phyloP scores from a whole-genome alignment of 1,140 invertebrate species.

The Lepidurus packardi region DNA sequence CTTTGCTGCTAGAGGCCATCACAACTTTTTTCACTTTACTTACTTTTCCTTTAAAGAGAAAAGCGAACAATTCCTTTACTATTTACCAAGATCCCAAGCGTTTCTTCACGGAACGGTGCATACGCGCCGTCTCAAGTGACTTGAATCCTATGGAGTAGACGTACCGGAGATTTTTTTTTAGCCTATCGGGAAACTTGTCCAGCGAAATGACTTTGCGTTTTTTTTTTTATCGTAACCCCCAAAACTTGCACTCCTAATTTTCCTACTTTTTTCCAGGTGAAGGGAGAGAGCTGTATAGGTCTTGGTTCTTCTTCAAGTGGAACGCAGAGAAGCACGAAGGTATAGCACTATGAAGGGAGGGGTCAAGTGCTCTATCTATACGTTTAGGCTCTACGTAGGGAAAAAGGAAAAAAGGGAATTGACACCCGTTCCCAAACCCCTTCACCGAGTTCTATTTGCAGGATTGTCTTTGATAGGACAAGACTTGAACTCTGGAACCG shows the following conservation, averaged over 20 bases:
- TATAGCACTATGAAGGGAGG: not conserved
- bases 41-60: not conserved
- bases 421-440: not conserved
- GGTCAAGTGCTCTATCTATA: too few species aligned
- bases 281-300: not conserved
- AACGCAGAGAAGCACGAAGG: not conserved
- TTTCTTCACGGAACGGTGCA: not conserved
- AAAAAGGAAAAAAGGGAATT: not conserved
- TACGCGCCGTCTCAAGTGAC: constrained; percentile 3
- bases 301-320: not conserved
- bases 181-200: not conserved
- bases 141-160: not conserved
- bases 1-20: not conserved
- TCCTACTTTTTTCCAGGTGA: not conserved
- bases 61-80: not conserved
- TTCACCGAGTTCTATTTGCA: constrained; percentile 5
- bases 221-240: not conserved
- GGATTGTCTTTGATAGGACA: constrained; percentile 13
- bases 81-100: not conserved
- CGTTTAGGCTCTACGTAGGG: not conserved
- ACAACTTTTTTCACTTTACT: not conserved
- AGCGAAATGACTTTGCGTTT: not conserved
- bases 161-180: not conserved
- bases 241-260: not conserved
- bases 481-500: not conserved